phyloP scores from a whole-genome alignment of 2,888 invertebrate genomes.

The Bhutanitis thaidina region DNA sequence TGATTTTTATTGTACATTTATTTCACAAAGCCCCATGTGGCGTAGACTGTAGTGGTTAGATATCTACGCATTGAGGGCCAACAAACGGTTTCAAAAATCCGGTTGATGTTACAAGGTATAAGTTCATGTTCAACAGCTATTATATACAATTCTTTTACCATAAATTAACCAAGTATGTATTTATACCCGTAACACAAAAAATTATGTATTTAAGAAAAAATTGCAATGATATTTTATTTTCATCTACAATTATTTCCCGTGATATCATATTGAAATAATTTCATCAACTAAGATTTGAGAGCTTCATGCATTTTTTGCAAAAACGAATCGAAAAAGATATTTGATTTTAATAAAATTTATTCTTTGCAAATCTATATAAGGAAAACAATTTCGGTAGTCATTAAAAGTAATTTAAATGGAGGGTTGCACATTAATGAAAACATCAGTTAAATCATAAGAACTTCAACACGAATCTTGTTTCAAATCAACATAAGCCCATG shows the following conservation, averaged over 20 bases:
- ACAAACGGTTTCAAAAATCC: not conserved
- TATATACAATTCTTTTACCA: not conserved
- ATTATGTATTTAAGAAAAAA: not conserved
- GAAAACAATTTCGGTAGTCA: no score
- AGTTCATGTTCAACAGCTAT: slow-evolving; percentile 1
- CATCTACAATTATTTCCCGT: no score
- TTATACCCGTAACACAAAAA: slow-evolving; percentile 17
- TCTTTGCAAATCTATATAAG: no score
- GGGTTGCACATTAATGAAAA: not conserved
- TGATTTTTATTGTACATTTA: slow-evolving; percentile 13
- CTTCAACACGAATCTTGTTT: not conserved
- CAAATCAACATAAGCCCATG: not conserved
- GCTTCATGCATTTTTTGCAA: no score
- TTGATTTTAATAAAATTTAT: no score
- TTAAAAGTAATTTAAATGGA: not conserved
- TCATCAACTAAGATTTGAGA: no score
- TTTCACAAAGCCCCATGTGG: slow-evolving; percentile 11
- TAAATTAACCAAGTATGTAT: not conserved
- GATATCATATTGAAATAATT: no score
- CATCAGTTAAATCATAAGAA: not conserved
- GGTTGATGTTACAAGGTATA: not conserved
- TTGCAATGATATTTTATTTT: no score
- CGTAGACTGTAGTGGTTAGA: not conserved
- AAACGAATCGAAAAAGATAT: no score
- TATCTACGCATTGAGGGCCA: slow-evolving; percentile 1